Conservation (phyloP, 2,888 invertebrate genomes). For the Colletes collaris region DNA sequence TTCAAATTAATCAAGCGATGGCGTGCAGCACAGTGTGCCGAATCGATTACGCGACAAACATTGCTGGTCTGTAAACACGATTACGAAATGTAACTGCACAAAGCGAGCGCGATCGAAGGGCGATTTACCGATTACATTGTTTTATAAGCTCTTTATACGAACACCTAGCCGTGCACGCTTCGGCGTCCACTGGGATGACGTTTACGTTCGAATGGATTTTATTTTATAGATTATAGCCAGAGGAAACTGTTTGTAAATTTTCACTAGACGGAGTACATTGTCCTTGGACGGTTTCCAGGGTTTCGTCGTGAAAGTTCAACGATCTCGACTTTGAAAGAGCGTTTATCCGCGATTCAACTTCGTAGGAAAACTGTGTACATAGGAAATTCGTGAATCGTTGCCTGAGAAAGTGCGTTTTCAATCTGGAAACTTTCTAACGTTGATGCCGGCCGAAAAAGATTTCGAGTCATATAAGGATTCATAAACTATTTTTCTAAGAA, state of each 20-base stretch:
- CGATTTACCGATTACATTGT: constrained; percentile 33
- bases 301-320: neutral
- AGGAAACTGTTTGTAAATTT: neutral
- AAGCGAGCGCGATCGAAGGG: constrained; percentile 16
- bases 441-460: constrained; percentile 32
- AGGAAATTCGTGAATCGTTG: too few species aligned
- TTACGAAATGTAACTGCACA: constrained; percentile 22
- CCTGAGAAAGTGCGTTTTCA: too few species aligned
- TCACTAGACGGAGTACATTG: constrained; percentile 12
- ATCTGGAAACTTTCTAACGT: constrained; percentile 22
- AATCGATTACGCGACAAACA: neutral
- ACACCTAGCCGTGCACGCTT: constrained; percentile 17
- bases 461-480: constrained; percentile 29
- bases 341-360: too few species aligned
- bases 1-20: constrained; percentile 11
- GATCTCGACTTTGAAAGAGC: neutral
- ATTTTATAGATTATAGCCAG: constrained; percentile 1
- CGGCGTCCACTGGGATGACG: neutral
- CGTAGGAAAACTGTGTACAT: too few species aligned
- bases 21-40: neutral
- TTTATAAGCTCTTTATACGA: constrained; percentile 19
- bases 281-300: constrained; percentile 2
- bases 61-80: neutral
- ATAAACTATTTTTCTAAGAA: too few species aligned
- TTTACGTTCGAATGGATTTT: constrained; percentile 24